phyloP scores from a whole-genome alignment of 2,113 vertebrate species.

The Tetraodon nigroviridis region DNA sequence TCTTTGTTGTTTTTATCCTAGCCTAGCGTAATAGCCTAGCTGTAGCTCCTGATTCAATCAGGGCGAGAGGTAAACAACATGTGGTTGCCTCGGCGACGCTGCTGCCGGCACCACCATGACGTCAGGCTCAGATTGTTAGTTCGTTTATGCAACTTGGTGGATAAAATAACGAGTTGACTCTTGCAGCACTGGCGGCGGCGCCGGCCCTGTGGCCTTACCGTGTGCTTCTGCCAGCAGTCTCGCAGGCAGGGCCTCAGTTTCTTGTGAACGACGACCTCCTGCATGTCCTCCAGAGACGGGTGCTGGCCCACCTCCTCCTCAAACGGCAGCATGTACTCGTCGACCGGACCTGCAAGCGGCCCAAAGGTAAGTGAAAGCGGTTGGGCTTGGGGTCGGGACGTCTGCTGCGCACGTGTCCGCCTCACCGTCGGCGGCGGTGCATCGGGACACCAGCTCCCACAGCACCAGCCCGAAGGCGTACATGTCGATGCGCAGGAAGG shows the following conservation, averaged over 20 bases:
- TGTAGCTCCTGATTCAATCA: too few relatives aligned
- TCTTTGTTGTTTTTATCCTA: too few relatives aligned
- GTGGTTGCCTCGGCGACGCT: too few relatives aligned
- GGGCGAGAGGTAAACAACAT: too few relatives aligned
- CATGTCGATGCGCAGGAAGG: constrained; percentile 97
- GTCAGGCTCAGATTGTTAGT: too few relatives aligned
- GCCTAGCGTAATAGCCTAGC: too few relatives aligned
- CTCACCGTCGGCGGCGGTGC: constrained; percentile 94
- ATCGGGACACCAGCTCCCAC: constrained; percentile 91
- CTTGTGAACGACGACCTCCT: constrained; percentile 98
- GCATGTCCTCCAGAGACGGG: constrained; percentile 98
- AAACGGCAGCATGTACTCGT: constrained; percentile 96
- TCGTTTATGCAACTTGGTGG: too few relatives aligned
- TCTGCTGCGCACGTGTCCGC: neutral
- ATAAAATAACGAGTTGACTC: too few relatives aligned
- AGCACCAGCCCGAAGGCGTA: constrained; percentile 93
- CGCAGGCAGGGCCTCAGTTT: constrained; percentile 91
- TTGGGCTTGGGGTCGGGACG: neutral
- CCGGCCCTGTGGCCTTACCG: constrained; percentile 68
- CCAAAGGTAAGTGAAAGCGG: neutral
- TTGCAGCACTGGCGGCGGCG: too few relatives aligned
- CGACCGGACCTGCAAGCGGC: constrained; percentile 82
- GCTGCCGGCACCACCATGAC: too few relatives aligned
- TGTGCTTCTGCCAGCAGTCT: constrained; percentile 97
- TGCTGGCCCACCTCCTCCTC: constrained; percentile 98